phyloP scores from a whole-genome alignment of 64 coral and sea anemone species.

The Montipora cactus region DNA sequence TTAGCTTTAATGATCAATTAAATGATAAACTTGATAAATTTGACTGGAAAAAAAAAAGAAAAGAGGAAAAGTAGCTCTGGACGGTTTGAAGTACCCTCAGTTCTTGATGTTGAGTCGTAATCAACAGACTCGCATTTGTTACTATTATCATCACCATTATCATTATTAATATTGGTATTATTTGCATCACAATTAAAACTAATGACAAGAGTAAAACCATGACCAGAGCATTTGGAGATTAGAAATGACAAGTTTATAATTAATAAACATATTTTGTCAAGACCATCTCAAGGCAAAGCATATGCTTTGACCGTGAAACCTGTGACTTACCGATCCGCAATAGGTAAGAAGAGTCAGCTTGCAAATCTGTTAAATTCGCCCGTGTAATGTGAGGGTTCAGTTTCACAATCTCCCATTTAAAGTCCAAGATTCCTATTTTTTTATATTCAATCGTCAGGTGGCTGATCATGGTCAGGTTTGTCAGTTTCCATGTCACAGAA shows the following conservation, averaged over 20 bases:
- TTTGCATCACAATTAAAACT: too few species aligned
- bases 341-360: constrained; percentile 1
- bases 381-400: neutral
- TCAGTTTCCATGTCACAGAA: neutral
- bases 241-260: too few species aligned
- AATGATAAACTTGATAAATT: too few species aligned
- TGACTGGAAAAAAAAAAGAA: too few species aligned
- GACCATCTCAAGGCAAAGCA: too few species aligned
- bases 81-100: too few species aligned
- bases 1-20: too few species aligned
- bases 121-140: too few species aligned
- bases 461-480: neutral
- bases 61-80: too few species aligned
- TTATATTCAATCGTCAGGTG: constrained; percentile 17
- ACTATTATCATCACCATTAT: neutral
- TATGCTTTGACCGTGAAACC: neutral
- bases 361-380: constrained; percentile 3
- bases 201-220: too few species aligned
- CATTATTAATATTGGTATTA: neutral
- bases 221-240: neutral
- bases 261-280: too few species aligned
- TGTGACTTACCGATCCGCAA: constrained; percentile 29
- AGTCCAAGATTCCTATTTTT: neutral
- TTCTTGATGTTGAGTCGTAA: too few species aligned
- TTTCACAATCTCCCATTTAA: neutral